A percentile compares a stretch with the other conserved stretches of the same genome.
Conservation (phyloP, 2,888 invertebrate species). For the Nymphalis c-album region DNA sequence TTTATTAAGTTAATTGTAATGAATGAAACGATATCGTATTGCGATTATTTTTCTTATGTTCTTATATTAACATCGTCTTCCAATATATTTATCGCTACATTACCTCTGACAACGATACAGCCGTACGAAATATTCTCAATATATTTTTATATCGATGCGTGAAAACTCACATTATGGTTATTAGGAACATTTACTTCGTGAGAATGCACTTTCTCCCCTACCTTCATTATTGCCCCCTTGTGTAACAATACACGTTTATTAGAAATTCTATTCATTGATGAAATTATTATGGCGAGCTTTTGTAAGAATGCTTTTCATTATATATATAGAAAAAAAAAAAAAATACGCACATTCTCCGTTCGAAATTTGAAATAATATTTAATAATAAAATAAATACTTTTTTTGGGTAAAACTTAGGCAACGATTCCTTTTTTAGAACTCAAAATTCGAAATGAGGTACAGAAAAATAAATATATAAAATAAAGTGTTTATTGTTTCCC, state of each 20-base stretch:
- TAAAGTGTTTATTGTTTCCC: no score
- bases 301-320: neutral
- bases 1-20: no score
- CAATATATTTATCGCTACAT: constrained; percentile 21
- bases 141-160: constrained; percentile 44
- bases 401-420: no score
- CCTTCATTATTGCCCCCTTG: constrained; percentile 35
- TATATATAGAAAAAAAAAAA: no score
- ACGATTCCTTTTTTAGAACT: no score
- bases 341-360: no score
- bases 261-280: constrained; percentile 24
- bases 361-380: no score
- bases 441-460: no score
- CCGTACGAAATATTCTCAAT: constrained; percentile 48
- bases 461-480: no score
- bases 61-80: constrained; percentile 7
- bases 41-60: no score
- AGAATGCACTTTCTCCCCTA: constrained; percentile 54
- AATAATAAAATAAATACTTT: no score
- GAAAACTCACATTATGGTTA: constrained; percentile 54
- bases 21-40: neutral
- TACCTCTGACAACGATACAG: constrained; percentile 7
- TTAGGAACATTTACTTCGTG: constrained; percentile 59
- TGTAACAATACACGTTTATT: constrained; percentile 26
- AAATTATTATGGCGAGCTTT: constrained; percentile 11